These are phyloP conservation scores for Erinaceus europaeus DNA, from an alignment of 2,113 vertebrate species.

Conservation along the genomic window DNA sequence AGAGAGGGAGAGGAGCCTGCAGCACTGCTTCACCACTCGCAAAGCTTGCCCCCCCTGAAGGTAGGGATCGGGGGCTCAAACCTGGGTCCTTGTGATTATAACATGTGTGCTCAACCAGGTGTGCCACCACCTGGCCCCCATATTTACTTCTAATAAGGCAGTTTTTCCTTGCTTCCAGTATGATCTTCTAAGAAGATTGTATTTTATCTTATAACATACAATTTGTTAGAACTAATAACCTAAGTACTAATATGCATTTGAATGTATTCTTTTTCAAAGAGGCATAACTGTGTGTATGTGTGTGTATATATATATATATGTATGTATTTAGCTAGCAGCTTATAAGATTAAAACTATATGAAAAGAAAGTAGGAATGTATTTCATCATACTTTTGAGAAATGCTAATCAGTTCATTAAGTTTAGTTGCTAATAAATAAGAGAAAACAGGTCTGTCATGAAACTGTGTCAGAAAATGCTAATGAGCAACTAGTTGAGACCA, in stretches of 20 bases:
- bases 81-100: no score
- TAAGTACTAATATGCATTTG: slow-evolving; percentile 22
- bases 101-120: no score
- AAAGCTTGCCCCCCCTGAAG: no score
- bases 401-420: slow-evolving; percentile 72
- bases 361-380: slow-evolving; percentile 39
- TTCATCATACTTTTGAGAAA: slow-evolving; percentile 63
- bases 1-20: no score
- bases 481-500: slow-evolving; percentile 67
- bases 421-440: slow-evolving; percentile 73
- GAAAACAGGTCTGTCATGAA: slow-evolving; percentile 62
- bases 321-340: slow-evolving; percentile 33
- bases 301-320: no score
- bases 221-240: slow-evolving; percentile 16
- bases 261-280: background rate
- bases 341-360: slow-evolving; percentile 43
- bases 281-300: no score
- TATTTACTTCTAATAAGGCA: slow-evolving; percentile 9
- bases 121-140: background rate
- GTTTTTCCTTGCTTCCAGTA: background rate
- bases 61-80: no score
- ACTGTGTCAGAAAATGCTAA: slow-evolving; percentile 68
- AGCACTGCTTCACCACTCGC: no score
- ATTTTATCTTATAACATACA: slow-evolving; percentile 25
- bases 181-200: background rate